Evolutionary conservation across 2,888 invertebrate species (phyloP), one percentile per base, ranked within the genome.

Genomic region (Phortica okadai): DNA sequence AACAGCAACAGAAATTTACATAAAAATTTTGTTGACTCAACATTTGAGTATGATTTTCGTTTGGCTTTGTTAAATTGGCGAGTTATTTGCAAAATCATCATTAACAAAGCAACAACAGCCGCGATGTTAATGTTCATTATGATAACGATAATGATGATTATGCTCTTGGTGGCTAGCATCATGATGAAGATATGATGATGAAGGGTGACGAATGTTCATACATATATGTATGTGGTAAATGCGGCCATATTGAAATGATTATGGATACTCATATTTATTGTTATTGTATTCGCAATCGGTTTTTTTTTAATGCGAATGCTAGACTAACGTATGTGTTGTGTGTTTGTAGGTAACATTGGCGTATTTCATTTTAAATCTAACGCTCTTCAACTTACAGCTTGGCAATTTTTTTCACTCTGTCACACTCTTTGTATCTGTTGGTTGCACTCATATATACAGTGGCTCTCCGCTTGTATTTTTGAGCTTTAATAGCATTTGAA

Each of bases 51-150:
- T 45, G 67, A 67, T 45, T 67, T 67, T 45, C 25, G 21, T 25
- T 11, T 25, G 62, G 25, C 2, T 25, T 62, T 25, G 33, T 69
- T 14, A 50, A 50, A 16, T 62, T 25, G 7, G n/a, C 14, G 64
- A 33, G 33, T 41, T 64, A 45, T 69, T 69, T 69, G 69, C 69
- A 69, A 50, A 69, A 16, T 69, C 69, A 69, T 69, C 69, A 45
- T 45, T 50, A 69, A 45, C 50, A 44, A 21, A 44, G 8, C 42
- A 66, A 45, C 42, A 45, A 33, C 67, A 62, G 6, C 62, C 5
- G 33, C 10, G 62, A 25, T 8, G 11, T 44, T 44, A 44, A 67
- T n/a, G 44, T 44, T 14, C 7, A 45, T 21, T 7, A 16, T 21
- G 21, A 69, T 45, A n/a, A 69, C 44, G 42, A 16, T 10, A 16